These are phyloP conservation scores for Mustela nigripes DNA, from an alignment of 2,113 vertebrate genomes.

Conservation along the genomic window DNA sequence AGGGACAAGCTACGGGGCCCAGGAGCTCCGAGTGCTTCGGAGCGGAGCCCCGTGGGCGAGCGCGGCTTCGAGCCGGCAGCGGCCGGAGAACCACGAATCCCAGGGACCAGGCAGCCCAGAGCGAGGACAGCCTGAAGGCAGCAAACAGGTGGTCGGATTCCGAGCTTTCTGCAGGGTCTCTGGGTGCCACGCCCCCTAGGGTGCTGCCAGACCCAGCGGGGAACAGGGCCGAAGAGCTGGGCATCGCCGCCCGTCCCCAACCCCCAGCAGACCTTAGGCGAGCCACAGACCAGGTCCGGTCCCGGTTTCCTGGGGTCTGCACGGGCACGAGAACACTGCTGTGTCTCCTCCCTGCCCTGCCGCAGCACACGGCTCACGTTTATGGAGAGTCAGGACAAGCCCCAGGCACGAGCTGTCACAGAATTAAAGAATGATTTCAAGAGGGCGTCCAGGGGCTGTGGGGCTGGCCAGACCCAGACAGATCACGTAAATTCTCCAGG, in stretches of 20 bases:
- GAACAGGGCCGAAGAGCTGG: fast-evolving
- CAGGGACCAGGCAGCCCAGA: fast-evolving
- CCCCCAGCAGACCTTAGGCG: fast-evolving
- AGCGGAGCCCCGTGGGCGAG: fast-evolving
- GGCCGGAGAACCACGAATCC: fast-evolving
- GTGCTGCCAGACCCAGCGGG: too few species aligned
- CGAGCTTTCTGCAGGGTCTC: not conserved
- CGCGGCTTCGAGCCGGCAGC: fast-evolving
- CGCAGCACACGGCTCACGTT: fast-evolving
- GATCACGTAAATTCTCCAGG: fast-evolving
- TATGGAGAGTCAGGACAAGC: fast-evolving
- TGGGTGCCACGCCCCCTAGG: fast-evolving
- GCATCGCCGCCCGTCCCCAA: fast-evolving
- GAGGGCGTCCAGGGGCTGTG: not conserved
- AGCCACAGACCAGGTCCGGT: fast-evolving
- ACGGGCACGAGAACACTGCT: fast-evolving
- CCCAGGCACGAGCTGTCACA: fast-evolving
- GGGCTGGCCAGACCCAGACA: not conserved
- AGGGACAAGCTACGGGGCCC: not conserved
- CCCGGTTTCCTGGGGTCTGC: fast-evolving
- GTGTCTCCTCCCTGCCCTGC: fast-evolving
- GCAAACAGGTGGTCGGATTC: fast-evolving
- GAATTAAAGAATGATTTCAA: fast-evolving
- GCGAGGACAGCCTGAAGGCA: fast-evolving
- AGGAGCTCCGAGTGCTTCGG: fast-evolving